Evolutionary conservation across 2,113 vertebrate genomes (phyloP).

Genomic region (Anguilla rostrata): DNA sequence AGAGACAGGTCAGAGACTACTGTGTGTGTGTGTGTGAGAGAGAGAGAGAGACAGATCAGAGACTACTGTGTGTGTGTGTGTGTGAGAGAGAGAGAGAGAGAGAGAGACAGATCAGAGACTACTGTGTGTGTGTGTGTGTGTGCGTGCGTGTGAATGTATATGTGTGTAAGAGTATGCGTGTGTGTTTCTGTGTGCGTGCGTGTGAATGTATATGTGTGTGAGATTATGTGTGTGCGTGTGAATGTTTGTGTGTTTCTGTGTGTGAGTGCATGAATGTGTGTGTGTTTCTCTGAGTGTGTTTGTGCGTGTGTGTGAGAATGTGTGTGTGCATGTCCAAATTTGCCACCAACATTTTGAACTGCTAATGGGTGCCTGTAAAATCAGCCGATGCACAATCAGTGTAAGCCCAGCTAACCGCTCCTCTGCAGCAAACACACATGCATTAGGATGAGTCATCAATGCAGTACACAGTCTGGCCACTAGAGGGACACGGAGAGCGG

Average conservation of each 20-base stretch:
- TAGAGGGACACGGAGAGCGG: slow-evolving; percentile 46
- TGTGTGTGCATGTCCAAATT: background rate
- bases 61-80: no score
- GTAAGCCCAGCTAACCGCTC: background rate
- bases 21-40: no score
- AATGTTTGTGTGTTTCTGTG: background rate
- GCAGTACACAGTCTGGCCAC: slow-evolving; percentile 25
- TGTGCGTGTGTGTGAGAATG: background rate
- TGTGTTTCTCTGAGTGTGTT: background rate
- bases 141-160: no score
- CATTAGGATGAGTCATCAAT: background rate
- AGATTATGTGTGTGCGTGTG: background rate
- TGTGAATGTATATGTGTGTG: no score
- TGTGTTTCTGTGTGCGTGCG: no score
- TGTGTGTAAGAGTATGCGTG: no score
- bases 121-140: no score
- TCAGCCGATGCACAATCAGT: background rate
- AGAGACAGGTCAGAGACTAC: no score
- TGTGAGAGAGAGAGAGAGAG: no score
- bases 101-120: no score
- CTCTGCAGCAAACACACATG: background rate
- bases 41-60: no score
- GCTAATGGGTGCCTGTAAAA: background rate
- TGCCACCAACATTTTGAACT: background rate
- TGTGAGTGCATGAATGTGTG: background rate